Conservation (phyloP, 2,113 vertebrate species). For the Turdus rufiventris region DNA sequence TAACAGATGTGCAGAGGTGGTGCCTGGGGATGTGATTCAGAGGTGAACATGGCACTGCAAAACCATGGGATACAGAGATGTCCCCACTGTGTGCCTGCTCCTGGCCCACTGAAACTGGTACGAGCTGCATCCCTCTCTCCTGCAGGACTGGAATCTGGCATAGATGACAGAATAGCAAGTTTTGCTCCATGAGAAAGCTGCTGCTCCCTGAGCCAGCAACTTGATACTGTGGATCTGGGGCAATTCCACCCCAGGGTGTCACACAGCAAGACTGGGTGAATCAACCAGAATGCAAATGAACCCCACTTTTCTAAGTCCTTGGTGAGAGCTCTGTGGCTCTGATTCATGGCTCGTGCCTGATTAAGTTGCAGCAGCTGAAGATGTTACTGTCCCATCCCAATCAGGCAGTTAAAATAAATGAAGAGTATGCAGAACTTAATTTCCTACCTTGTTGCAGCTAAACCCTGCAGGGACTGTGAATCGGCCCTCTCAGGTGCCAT, state of each 20-base stretch:
- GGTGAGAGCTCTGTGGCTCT: background rate
- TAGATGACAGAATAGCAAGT: fast-evolving
- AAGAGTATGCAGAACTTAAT: background rate
- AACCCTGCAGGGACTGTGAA: background rate
- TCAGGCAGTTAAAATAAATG: background rate
- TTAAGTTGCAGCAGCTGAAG: background rate
- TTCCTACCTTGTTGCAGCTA: background rate
- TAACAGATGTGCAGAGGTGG: background rate
- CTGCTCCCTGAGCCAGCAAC: background rate
- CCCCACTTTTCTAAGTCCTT: background rate
- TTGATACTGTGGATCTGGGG: background rate
- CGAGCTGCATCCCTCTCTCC: background rate
- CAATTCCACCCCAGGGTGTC: background rate
- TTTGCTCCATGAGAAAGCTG: background rate
- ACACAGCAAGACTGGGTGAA: background rate
- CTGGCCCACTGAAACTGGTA: background rate
- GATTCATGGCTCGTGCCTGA: background rate
- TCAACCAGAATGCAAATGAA: background rate
- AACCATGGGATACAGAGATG: background rate
- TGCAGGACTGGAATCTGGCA: background rate
- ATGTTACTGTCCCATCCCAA: background rate
- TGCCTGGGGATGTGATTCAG: background rate
- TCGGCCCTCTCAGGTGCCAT: background rate
- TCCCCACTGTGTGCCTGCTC: background rate
- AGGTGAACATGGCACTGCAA: background rate